Evolutionary conservation across 2,113 vertebrate genomes (phyloP).

Genomic region (Atrichornis clamosus): DNA sequence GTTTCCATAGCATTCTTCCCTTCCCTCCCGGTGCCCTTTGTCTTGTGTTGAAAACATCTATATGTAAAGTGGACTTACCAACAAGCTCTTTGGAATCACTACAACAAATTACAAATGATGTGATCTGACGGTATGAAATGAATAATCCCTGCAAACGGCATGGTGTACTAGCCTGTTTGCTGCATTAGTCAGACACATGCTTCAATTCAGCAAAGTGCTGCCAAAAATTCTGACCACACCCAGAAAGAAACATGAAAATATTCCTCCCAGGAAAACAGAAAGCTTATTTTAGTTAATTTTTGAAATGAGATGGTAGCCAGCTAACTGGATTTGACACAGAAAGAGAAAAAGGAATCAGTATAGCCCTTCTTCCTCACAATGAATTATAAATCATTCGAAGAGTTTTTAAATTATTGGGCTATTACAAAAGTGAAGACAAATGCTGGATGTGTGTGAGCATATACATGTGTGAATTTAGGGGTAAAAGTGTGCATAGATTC

Average conservation of each 20-base stretch:
- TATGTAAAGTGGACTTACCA: background rate
- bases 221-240: conserved; percentile 59
- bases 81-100: background rate
- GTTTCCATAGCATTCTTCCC: background rate
- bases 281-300: conserved; percentile 28
- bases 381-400: background rate
- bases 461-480: background rate
- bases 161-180: conserved; percentile 7
- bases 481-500: background rate
- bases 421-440: background rate
- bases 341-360: background rate
- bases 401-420: background rate
- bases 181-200: conserved; percentile 45
- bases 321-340: background rate
- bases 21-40: background rate
- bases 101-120: background rate
- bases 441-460: background rate
- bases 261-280: conserved; percentile 40
- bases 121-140: background rate
- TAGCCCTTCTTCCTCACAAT: background rate
- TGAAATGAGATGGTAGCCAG: background rate
- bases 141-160: background rate
- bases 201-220: background rate
- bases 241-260: conserved; percentile 40
- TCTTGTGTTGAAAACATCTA: background rate